A percentile compares a stretch with the other conserved stretches of the same genome.
phyloP scores from a whole-genome alignment of 1,140 invertebrate genomes.

The Leptinotarsa defecta region DNA sequence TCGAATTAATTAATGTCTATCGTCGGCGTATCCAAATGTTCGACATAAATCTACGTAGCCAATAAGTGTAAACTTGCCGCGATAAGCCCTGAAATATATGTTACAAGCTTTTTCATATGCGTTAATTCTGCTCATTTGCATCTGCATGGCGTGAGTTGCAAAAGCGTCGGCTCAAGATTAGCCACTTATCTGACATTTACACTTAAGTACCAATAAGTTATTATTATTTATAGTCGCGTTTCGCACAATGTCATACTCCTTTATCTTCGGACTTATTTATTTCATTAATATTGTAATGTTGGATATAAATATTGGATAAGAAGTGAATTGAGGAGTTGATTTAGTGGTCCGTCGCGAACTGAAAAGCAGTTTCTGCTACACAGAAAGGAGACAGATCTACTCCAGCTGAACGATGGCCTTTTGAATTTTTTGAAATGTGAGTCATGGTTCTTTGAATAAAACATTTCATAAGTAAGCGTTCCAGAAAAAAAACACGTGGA shows the following conservation, averaged over 20 bases:
- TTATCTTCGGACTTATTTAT: slow-evolving; percentile 32
- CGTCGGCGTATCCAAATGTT: slow-evolving; percentile 31
- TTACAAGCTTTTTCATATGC: slow-evolving; percentile 31
- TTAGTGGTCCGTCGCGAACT: background rate
- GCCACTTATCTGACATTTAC: slow-evolving; percentile 26
- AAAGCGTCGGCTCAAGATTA: slow-evolving; percentile 20
- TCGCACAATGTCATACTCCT: slow-evolving; percentile 3
- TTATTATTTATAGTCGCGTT: slow-evolving; percentile 27
- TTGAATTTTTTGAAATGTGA: too few species aligned
- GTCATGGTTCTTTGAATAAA: too few species aligned
- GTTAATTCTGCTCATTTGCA: slow-evolving; percentile 32
- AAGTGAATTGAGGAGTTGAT: background rate
- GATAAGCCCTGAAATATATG: slow-evolving; percentile 32
- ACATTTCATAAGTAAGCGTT: too few species aligned
- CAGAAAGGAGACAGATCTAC: too few species aligned
- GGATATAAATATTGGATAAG: slow-evolving; percentile 1
- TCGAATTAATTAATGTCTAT: slow-evolving; percentile 35
- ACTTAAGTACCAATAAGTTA: slow-evolving; percentile 24
- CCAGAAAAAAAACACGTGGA: too few species aligned
- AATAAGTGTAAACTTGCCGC: slow-evolving; percentile 31
- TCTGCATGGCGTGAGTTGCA: slow-evolving; percentile 26
- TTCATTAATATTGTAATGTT: slow-evolving; percentile 6
- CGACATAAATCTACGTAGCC: slow-evolving; percentile 31
- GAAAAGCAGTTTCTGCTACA: background rate
- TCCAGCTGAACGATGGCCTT: too few species aligned